phyloP scores from a whole-genome alignment of 2,888 invertebrate species.

The Gastracanthus pulcherrimus region DNA sequence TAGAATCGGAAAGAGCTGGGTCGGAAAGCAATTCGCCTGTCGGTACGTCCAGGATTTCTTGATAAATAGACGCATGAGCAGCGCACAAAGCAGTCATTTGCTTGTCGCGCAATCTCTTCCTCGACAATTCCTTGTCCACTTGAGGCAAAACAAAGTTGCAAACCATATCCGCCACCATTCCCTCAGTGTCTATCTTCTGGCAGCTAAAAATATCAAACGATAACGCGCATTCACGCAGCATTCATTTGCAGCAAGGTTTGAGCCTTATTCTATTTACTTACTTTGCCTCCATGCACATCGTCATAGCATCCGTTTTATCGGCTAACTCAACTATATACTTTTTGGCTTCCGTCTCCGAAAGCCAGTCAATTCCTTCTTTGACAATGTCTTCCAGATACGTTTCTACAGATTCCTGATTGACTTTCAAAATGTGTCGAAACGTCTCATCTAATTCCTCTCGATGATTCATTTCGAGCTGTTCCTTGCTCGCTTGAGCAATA shows the following conservation, averaged over 20 bases:
- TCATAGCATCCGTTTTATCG: slow-evolving; percentile 80
- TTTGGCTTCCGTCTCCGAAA: slow-evolving; percentile 80
- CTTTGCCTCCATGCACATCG: slow-evolving; percentile 75
- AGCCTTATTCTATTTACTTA: slow-evolving; percentile 62
- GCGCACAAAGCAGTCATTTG: slow-evolving; percentile 75
- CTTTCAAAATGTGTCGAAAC: slow-evolving; percentile 84
- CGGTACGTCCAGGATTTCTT: slow-evolving; percentile 56
- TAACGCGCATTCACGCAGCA: too few species aligned
- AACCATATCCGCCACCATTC: slow-evolving; percentile 70
- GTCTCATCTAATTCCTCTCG: slow-evolving; percentile 88
- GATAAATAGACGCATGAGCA: slow-evolving; percentile 76
- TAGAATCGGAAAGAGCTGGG: background rate
- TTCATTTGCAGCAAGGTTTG: too few species aligned
- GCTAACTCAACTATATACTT: slow-evolving; percentile 80
- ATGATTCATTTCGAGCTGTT: slow-evolving; percentile 87
- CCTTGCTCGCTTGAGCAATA: slow-evolving; percentile 88
- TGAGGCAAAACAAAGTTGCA: slow-evolving; percentile 76
- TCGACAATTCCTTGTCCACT: slow-evolving; percentile 76
- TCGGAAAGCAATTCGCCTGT: background rate
- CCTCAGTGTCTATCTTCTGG: slow-evolving; percentile 63
- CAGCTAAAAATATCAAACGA: slow-evolving; percentile 51
- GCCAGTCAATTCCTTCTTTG: slow-evolving; percentile 80
- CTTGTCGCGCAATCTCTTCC: slow-evolving; percentile 73
- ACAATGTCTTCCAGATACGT: slow-evolving; percentile 83
- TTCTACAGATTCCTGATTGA: slow-evolving; percentile 82